Evolutionary conservation across 1,140 invertebrate genomes (phyloP).

Genomic region (Choristoneura fumiferana): DNA sequence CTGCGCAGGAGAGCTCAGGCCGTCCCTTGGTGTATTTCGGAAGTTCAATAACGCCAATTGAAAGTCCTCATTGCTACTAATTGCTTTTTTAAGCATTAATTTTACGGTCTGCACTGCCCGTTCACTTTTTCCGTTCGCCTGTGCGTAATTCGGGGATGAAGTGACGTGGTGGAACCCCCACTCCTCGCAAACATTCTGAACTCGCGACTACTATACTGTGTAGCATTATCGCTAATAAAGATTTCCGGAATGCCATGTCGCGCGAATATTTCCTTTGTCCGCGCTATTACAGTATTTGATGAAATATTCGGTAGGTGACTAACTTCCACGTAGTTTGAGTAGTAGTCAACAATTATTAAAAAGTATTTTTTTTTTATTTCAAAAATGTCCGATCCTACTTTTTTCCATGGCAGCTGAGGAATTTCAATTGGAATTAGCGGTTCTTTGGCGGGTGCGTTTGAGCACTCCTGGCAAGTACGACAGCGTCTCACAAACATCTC

Average conservation of each 20-base stretch:
- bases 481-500: constrained; percentile 31
- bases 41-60: constrained; percentile 8
- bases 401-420: constrained; percentile 4
- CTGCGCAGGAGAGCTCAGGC: constrained; percentile 18
- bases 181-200: constrained; percentile 53
- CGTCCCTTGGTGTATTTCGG: constrained; percentile 11
- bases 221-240: constrained; percentile 53
- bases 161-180: constrained; percentile 57
- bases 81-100: constrained; percentile 39
- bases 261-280: constrained; percentile 15
- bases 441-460: constrained; percentile 38
- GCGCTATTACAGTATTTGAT: constrained; percentile 2
- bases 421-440: constrained; percentile 33
- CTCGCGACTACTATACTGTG: constrained; percentile 28
- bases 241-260: constrained; percentile 46
- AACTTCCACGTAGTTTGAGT: constrained; percentile 29
- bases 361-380: constrained; percentile 25
- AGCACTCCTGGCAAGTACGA: background rate
- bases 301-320: constrained; percentile 17
- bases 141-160: constrained; percentile 53
- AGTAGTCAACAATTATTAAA: constrained; percentile 34
- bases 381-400: constrained; percentile 17
- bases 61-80: background rate
- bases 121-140: constrained; percentile 52
- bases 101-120: constrained; percentile 46